Evolutionary conservation across 1,140 invertebrate species (phyloP), one percentile per base, ranked within the genome.

Genomic region (Manduca sexta): DNA sequence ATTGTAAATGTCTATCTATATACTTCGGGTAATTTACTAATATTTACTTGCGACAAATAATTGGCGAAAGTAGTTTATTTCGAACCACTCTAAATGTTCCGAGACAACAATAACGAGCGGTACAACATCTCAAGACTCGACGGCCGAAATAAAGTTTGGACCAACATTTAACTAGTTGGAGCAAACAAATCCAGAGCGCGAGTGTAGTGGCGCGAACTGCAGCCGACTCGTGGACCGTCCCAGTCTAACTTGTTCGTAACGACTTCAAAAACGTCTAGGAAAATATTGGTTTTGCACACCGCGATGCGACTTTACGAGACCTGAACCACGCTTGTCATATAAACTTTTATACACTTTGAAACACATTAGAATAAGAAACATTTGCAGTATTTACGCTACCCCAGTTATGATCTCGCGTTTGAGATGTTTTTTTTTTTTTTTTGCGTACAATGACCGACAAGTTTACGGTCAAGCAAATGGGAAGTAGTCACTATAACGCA

Each of bases 151-250:
- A 79, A 79, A 79, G 70, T 79, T 76, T 58, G 49, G 53, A 52
- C 67, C 50, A 83, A 83, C 75, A 81, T 83, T 83, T 79, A 83
- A 81, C 79, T 79, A 83, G 76, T 78, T 69, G 63, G 64, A 49
- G 61, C 74, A 62, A 61, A 60, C 57, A 63, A 65, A 63, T 59
- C 54, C 51, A 52, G 60, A 68, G 69, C 64, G 73, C 64, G 69
- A 69, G 60, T 74, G 64, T 65, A 74, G 69, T 74, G 71, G 67
- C 63, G 45, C 53, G 56, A 65, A 74, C 63, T 76, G 62, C 70
- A 66, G 56, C 57, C 60, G 56, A 56, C 50, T 54, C 54, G 61
- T 60, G 39, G 51, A 57, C 45, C 34, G 49, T 17, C 12, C 40
- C 48, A 63, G 60, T 61, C 63, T 54, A 75, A 74, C 58, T 67